Evolutionary conservation across 2,797 vertebrate genomes (phyloP), one percentile per base, ranked within the genome.

Genomic region (Gobionotothen gibberifrons): DNA sequence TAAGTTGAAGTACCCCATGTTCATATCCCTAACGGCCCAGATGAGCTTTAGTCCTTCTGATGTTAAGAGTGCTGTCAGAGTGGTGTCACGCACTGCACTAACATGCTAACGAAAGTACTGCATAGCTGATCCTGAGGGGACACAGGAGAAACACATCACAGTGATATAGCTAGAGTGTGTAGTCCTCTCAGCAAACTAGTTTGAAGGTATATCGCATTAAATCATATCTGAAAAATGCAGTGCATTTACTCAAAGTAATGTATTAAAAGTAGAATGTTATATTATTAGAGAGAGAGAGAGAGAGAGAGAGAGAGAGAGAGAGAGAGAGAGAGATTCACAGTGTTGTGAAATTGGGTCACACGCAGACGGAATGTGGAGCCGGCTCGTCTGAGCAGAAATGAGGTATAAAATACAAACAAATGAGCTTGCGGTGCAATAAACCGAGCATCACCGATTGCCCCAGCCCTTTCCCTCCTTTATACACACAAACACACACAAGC

Each of bases 321-420:
- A 74, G 78, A 86, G 52, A 72, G 76, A 74, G 81, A 63, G 39
- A 57, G 63, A 74, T 76, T 49, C 65, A 87, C 17, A 79, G 73
- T 80, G 83, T 72, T 83, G 79, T 80, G 85, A 92, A 95, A 95
- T 83, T 94, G 92, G 94, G 94, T 95, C 95, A 95, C 75, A 48
- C 83, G 70, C 87, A 89, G 84, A 86, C 12, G 59, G 80, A 83
- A 92, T 90, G 87, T 81, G 89, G 87, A 90, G 87, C 87, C 78
- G 89, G 89, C 91, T 91, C 59, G 81, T 90, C 89, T 89, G 82
- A 92, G 89, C 88, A 60, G 89, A 93, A 95, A 95, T 93, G 92
- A 93, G 92, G 88, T 94, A 92, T 93, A 92, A 94, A 95, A 94
- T 93, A 90, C 88, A 93, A 93, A 91, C 90, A 94, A 94, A 94